These are phyloP conservation scores for Elymnias hypermnestra DNA, from an alignment of 1,140 invertebrate genomes.

Conservation along the genomic window DNA sequence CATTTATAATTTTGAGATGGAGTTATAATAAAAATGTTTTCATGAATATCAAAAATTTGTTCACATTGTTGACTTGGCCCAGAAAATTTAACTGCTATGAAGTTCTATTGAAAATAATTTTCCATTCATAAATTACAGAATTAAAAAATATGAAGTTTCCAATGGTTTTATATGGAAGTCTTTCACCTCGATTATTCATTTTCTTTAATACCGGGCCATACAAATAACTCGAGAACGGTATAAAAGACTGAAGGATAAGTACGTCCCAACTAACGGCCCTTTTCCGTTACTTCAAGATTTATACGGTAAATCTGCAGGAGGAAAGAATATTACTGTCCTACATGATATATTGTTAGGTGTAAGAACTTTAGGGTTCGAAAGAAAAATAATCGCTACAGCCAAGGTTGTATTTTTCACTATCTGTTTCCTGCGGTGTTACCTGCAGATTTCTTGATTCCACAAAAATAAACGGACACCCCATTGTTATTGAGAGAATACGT, in stretches of 20 bases:
- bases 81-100: background rate
- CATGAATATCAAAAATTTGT: background rate
- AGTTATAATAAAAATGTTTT: background rate
- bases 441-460: no score
- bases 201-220: constrained; percentile 8
- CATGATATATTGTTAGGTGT: background rate
- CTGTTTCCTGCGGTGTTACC: no score
- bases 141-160: background rate
- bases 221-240: constrained; percentile 14
- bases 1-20: background rate
- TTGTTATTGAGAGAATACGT: no score
- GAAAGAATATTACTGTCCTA: constrained; percentile 10
- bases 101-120: background rate
- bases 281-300: constrained; percentile 12
- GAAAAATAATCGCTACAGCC: background rate
- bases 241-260: constrained; percentile 20
- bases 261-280: constrained; percentile 16
- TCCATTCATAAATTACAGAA: background rate
- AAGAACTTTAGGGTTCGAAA: background rate
- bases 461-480: no score
- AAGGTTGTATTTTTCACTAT: background rate
- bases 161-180: background rate
- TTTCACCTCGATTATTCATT: background rate
- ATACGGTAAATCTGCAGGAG: constrained; percentile 7
- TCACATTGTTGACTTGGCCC: background rate